Conservation (phyloP, 37 sponge, comb jelly and placozoan genomes). For the Lycopodina hypogea region DNA sequence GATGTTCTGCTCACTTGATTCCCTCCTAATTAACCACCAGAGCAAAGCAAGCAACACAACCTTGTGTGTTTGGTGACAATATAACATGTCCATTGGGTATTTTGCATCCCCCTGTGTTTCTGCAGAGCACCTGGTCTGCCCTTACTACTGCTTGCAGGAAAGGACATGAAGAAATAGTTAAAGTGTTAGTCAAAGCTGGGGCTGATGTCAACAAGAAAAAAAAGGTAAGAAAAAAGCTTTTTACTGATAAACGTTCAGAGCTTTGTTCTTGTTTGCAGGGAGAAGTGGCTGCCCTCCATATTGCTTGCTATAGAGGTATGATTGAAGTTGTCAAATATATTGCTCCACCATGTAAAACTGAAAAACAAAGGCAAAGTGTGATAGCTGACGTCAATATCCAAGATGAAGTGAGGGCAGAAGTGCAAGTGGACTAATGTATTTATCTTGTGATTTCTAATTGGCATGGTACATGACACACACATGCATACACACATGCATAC, state of each 20-base stretch:
- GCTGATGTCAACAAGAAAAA: constrained; percentile 7
- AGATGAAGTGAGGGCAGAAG: neutral
- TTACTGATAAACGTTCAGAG: neutral
- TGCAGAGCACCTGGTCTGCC: constrained; percentile 10
- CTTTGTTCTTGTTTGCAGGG: neutral
- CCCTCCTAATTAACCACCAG: constrained; percentile 1
- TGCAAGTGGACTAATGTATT: neutral
- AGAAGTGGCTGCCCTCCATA: neutral
- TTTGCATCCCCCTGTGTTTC: too few relatives aligned
- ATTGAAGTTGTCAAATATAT: neutral
- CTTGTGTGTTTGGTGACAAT: neutral
- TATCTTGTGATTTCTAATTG: neutral
- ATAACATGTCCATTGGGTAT: neutral
- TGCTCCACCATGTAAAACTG: too few relatives aligned
- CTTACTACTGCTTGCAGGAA: constrained; percentile 3
- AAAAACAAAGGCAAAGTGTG: too few relatives aligned
- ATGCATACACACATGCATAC: too few relatives aligned
- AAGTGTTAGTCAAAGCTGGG: neutral
- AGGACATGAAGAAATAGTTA: constrained; percentile 2
- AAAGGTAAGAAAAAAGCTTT: neutral
- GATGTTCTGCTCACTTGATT: neutral
- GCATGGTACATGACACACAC: too few relatives aligned
- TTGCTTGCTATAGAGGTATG: constrained; percentile 9
- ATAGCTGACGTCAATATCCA: constrained; percentile 1
- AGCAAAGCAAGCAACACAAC: neutral